Conservation (phyloP, 2,113 vertebrate genomes). For the Boulengeromyrus knoepffleri region DNA sequence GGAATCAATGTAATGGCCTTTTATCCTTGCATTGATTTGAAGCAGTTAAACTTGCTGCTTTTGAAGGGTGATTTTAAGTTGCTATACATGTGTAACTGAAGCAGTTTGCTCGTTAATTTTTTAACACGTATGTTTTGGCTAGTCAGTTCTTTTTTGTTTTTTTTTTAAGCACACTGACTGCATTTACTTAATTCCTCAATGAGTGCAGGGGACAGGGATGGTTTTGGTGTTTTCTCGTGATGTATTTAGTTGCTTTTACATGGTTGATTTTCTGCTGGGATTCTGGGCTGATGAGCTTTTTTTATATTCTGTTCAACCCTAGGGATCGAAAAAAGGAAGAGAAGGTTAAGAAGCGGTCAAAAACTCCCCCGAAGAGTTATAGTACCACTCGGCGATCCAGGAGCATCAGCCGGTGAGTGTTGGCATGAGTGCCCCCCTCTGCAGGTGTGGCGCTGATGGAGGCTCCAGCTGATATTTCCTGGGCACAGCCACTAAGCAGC, state of each 20-base stretch:
- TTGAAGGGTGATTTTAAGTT: too few relatives aligned
- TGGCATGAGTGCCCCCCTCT: not conserved
- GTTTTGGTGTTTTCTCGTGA: not conserved
- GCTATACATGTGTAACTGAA: not conserved
- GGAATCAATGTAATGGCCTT: not conserved
- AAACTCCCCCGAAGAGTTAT: slow-evolving; percentile 97
- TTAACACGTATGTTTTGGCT: not conserved
- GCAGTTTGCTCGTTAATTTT: not conserved
- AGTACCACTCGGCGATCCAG: slow-evolving; percentile 87
- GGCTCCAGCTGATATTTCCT: not conserved
- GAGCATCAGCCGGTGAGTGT: slow-evolving; percentile 79
- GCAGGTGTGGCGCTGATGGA: not conserved
- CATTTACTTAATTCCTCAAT: not conserved
- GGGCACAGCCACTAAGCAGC: not conserved
- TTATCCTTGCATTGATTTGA: not conserved
- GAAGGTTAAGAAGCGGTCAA: slow-evolving; percentile 90
- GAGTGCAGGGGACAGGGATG: not conserved
- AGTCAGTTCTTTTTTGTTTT: not conserved
- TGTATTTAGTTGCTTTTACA: not conserved
- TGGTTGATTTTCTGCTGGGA: not conserved
- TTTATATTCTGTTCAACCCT: not conserved
- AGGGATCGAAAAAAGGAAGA: slow-evolving; percentile 96
- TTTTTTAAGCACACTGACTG: not conserved
- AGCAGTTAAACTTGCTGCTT: not conserved
- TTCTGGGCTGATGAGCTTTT: not conserved